A percentile compares a stretch with the other conserved stretches of the same genome.
These are phyloP conservation scores for Stylophora pistillata DNA, from an alignment of 64 coral and sea anemone genomes.

Conservation along the genomic window DNA sequence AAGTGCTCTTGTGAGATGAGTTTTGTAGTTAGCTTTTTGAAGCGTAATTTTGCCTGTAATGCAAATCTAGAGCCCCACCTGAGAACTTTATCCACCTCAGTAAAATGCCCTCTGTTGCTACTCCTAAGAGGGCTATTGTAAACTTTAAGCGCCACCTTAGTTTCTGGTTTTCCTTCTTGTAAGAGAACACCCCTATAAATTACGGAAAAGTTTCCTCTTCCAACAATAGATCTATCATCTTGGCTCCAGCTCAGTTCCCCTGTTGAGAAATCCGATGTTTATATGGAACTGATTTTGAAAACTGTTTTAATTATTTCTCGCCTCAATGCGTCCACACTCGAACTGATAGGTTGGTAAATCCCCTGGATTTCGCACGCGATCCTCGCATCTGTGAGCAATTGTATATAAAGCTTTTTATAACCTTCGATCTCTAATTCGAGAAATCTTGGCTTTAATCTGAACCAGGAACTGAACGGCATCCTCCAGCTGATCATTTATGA, in stretches of 20 bases:
- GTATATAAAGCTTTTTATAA: not conserved
- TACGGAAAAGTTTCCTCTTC: not conserved
- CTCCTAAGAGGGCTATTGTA: not conserved
- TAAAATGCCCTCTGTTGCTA: slow-evolving; percentile 8
- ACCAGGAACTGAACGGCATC: too few species aligned
- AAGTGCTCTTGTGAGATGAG: too few species aligned
- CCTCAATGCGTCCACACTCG: not conserved
- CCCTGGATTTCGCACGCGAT: not conserved
- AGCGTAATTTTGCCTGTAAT: not conserved
- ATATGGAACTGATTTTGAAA: not conserved
- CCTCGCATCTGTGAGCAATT: too few species aligned
- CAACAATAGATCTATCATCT: not conserved
- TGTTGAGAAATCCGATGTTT: not conserved
- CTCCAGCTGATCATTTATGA: too few species aligned
- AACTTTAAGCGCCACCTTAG: not conserved
- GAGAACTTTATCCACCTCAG: not conserved
- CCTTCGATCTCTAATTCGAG: not conserved
- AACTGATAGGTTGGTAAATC: not conserved
- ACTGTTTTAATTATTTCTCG: not conserved
- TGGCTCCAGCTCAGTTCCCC: not conserved
- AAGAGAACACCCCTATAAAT: not conserved
- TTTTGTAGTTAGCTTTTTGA: too few species aligned
- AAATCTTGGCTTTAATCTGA: too few species aligned
- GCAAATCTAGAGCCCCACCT: not conserved
- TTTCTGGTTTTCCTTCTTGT: not conserved